Conservation (phyloP, 1,140 invertebrate genomes). For the Akabosia matsudoensis region DNA sequence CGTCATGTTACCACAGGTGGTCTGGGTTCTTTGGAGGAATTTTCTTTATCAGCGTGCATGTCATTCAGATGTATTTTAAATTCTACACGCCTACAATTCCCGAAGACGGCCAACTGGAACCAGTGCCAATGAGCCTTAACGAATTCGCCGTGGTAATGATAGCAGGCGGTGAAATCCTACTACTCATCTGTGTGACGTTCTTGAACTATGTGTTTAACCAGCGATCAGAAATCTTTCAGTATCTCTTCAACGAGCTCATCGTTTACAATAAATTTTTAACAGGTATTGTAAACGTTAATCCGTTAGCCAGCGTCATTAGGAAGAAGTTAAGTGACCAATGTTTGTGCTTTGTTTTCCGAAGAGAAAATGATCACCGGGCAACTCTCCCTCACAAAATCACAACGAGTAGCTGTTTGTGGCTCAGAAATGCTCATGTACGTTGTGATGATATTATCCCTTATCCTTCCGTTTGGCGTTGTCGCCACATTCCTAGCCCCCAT, state of each 20-base stretch:
- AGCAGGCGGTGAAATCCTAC: background rate
- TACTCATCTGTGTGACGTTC: background rate
- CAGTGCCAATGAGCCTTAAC: background rate
- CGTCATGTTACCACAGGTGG: too few relatives aligned
- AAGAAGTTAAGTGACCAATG: too few relatives aligned
- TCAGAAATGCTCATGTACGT: too few relatives aligned
- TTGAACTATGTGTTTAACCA: background rate
- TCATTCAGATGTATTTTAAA: background rate
- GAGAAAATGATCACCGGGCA: too few relatives aligned
- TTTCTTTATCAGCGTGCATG: background rate
- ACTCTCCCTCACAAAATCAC: too few relatives aligned
- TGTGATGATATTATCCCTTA: too few relatives aligned
- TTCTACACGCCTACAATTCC: background rate
- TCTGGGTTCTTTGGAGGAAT: background rate
- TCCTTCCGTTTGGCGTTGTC: too few relatives aligned
- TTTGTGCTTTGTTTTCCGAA: too few relatives aligned
- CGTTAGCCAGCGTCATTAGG: too few relatives aligned
- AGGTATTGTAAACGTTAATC: too few relatives aligned
- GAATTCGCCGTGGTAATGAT: background rate
- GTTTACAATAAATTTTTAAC: background rate
- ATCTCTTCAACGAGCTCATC: background rate
- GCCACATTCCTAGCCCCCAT: too few relatives aligned
- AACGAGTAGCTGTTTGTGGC: too few relatives aligned
- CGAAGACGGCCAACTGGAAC: background rate
- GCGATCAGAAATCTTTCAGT: background rate